A percentile compares a stretch with the other conserved stretches of the same genome.
These are phyloP conservation scores for Engystomops pustulosus DNA, from an alignment of 2,113 vertebrate species.

Conservation along the genomic window DNA sequence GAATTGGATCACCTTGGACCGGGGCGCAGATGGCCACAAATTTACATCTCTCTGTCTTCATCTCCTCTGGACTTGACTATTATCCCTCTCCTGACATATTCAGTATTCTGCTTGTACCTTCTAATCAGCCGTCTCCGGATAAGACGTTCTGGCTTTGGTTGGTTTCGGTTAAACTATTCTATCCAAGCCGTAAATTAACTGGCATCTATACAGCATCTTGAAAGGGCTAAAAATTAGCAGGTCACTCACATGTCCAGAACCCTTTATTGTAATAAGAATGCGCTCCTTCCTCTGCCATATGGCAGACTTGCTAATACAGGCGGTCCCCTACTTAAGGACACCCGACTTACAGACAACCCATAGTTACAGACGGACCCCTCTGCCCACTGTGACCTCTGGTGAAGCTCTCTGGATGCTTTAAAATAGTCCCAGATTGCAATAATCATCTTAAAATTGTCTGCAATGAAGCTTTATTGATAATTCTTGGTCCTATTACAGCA, in stretches of 20 bases:
- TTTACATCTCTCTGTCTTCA: slow-evolving; percentile 19
- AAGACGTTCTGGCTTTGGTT: slow-evolving; percentile 37
- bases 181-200: slow-evolving; percentile 35
- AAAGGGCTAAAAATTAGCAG: slow-evolving; percentile 36
- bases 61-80: slow-evolving; percentile 28
- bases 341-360: too few species aligned
- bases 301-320: slow-evolving; percentile 49
- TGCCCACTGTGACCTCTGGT: too few species aligned
- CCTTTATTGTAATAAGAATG: slow-evolving; percentile 30
- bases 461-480: too few species aligned
- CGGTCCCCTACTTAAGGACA: too few species aligned
- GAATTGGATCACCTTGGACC: slow-evolving; percentile 30
- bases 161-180: slow-evolving; percentile 23
- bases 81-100: slow-evolving; percentile 5
- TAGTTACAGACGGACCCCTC: too few species aligned
- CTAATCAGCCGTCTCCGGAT: slow-evolving; percentile 36
- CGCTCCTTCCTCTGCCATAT: slow-evolving; percentile 32
- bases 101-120: slow-evolving; percentile 24
- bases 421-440: too few species aligned
- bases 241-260: slow-evolving; percentile 50
- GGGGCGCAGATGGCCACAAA: slow-evolving; percentile 25
- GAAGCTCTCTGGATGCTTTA: too few species aligned
- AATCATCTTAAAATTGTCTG: too few species aligned
- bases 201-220: slow-evolving; percentile 11
- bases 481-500: too few species aligned